Evolutionary conservation across 1,140 invertebrate species (phyloP), one percentile per base, ranked within the genome.

Genomic region (Eciton burchellii): DNA sequence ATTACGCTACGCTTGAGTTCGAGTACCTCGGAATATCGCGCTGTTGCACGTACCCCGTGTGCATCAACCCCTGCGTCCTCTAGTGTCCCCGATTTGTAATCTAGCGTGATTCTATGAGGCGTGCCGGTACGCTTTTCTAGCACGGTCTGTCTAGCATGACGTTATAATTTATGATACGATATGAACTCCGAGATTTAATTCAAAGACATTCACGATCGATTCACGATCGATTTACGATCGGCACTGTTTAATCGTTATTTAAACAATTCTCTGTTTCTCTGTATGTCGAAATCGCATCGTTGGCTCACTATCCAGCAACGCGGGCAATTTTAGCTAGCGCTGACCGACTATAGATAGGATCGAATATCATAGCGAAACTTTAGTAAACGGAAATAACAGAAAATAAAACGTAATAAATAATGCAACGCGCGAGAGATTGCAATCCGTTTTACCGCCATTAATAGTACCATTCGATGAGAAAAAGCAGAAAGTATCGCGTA

Each of bases 71-170:
- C 43, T 14, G 59, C n/a, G 60, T 6, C n/a, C 11, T 16, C 35
- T 49, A 49, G 11, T 29, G 16, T 26, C 21, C 19, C 54, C 63
- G 35, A 70, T 79, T 52, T n/a, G 35, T 56, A 49, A 14, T 47
- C 52, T 45, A 56, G 26, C 35, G 26, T 45, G 63, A 79, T 68
- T 35, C 56, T 54, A 56, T 3, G 60, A 56, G 4, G 14, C 41
- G 24, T n/a, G 21, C n/a, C 4, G 14, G 35, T 56, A 8, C 29
- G 9, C 19, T 26, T 21, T 52, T 65, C n/a, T 19, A 12, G 24
- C n/a, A 5, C 45, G 9, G 2, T n/a, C 29, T 1, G 2, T 35
- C 35, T 35, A 24, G n/a, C 47, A 62, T 16, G 41, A 41, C 26
- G 56, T n/a, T 29, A 16, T 68, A 41, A 43, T 77, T 77, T 66